Percentiles rank a stretch among this genome's conserved stretches.
Conservation (phyloP, 2,113 vertebrate species). For the Tupaia tana region DNA sequence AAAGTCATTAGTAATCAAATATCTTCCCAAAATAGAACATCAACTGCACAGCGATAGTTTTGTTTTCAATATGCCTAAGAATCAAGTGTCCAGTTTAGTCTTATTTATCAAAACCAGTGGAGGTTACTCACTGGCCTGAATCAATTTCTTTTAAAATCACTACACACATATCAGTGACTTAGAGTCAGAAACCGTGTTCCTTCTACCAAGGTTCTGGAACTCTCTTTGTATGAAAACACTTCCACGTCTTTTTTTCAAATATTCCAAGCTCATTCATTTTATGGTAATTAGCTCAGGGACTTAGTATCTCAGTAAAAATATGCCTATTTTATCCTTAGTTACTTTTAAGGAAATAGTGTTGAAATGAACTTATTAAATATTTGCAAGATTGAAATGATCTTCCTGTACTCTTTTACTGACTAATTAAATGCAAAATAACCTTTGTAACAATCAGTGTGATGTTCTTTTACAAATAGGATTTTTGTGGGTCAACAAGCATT, state of each 20-base stretch:
- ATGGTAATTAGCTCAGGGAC: conserved; percentile 83
- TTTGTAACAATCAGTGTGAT: neutral
- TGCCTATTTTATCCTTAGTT: conserved; percentile 66
- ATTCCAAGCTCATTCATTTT: conserved; percentile 71
- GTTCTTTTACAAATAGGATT: neutral
- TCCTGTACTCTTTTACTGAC: neutral
- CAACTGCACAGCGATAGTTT: neutral
- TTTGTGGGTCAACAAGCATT: neutral
- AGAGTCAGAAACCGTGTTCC: conserved; percentile 57
- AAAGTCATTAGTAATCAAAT: neutral
- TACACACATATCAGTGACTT: conserved; percentile 53
- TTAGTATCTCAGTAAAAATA: conserved; percentile 68
- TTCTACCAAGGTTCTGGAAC: conserved; percentile 74
- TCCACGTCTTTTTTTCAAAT: conserved; percentile 81
- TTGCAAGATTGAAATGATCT: conserved; percentile 35
- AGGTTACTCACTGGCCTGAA: conserved; percentile 43
- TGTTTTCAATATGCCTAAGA: neutral
- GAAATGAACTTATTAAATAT: conserved; percentile 63
- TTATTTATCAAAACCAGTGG: conserved; percentile 66
- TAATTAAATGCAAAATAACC: conserved; percentile 36
- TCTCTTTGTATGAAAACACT: conserved; percentile 76
- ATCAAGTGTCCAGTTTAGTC: neutral
- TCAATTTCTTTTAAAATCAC: conserved; percentile 65
- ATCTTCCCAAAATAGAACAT: neutral
- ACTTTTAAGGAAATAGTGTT: conserved; percentile 78